Conservation (phyloP, 2,888 invertebrate genomes). For the Sarcophaga rosellei region DNA sequence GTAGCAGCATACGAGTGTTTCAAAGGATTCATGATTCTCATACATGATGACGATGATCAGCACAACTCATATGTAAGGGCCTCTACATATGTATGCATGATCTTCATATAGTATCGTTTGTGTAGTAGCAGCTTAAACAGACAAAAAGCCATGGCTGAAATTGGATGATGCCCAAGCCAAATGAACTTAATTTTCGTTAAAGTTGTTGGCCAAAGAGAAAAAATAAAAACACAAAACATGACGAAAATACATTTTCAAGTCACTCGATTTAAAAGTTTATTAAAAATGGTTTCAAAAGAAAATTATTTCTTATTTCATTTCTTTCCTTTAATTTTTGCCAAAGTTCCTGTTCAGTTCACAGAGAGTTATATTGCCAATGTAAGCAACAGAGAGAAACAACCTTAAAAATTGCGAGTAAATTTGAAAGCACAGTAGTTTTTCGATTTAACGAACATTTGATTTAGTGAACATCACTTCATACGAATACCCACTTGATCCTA, state of each 20-base stretch:
- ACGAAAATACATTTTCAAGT: slow-evolving; percentile 47
- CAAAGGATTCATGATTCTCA: slow-evolving; percentile 26
- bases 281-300: slow-evolving; percentile 65
- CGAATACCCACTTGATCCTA: no score
- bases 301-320: slow-evolving; percentile 30
- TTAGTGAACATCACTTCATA: no score
- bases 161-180: slow-evolving; percentile 38
- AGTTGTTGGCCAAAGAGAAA: background rate
- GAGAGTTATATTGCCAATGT: slow-evolving; percentile 3
- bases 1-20: slow-evolving; percentile 18
- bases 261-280: slow-evolving; percentile 66
- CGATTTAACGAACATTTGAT: background rate
- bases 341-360: slow-evolving; percentile 40
- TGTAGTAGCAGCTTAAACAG: slow-evolving; percentile 31
- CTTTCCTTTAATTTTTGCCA: slow-evolving; percentile 6
- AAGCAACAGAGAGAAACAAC: background rate
- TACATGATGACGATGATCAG: background rate
- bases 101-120: background rate
- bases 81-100: background rate
- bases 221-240: background rate
- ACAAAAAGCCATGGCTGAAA: slow-evolving; percentile 7
- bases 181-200: slow-evolving; percentile 64
- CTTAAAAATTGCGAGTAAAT: background rate
- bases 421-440: background rate
- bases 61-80: background rate